Base-by-base conservation (phyloP, 2,888 invertebrate genomes). In the Lysandra coridon region DNA sequence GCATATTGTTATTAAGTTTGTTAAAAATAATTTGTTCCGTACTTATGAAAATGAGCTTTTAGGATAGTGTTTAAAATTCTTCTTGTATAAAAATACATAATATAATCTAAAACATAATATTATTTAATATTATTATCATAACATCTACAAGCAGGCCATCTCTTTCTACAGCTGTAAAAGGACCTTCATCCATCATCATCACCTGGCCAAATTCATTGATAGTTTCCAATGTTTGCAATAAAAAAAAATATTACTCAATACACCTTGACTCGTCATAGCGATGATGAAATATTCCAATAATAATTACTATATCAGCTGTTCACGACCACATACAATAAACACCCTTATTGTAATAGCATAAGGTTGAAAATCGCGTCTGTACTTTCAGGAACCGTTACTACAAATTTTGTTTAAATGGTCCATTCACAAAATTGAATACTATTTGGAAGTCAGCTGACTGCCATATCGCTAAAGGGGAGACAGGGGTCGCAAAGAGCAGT, bases 401-500 rank as follows among this genome's bases (percentile, higher is more conserved):
- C 79, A 77, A 79, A 78, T 78, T 53, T 14, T 40, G 1, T 3
- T 37, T 80, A 76, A 80, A 57, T 60, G 78, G 77, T 81, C 81
- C 83, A 84, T 84, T 83, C 83, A 83, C 83, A 82, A 83, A 83
- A 83, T 83, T 80, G 78, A 64, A 14, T 62, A 60, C 81, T 81
- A 82, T 81, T 82, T 83, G 40, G 80, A 82, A 80, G 80, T 84
- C 83, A 84, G 84, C 84, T 84, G 84, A 83, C 79, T 73, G 74
- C 78, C 74, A 53, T 76, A 79, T 80, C 81, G 80, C 78, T 79
- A 79, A 73, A 75, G 79, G 82, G 82, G 80, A 77, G 44, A 60
- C 40, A 23, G 78, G 78, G 82, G 82, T 17, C 17, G 1, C 37
- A 17, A 33, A 4, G 49, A 75, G 30, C 44, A 49, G 49, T 62